Percentiles rank a stretch among this genome's conserved stretches.
These are phyloP conservation scores for Lucifuga dentata DNA, from an alignment of 2,113 vertebrate genomes.

Conservation along the genomic window DNA sequence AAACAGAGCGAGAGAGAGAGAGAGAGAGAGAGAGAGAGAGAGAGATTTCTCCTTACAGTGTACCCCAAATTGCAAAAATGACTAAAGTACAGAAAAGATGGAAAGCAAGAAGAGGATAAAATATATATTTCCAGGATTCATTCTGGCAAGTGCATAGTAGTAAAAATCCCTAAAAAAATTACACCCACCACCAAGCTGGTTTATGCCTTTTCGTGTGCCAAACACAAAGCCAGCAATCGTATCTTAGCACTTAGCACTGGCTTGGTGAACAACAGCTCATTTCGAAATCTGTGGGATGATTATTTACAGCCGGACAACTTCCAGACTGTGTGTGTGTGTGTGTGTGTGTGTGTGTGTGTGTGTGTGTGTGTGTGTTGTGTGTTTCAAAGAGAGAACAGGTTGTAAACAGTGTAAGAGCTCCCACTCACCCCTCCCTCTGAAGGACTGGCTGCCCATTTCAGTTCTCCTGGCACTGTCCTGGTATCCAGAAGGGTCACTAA, in stretches of 20 bases:
- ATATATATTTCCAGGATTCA: slow-evolving; percentile 52
- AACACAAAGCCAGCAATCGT: slow-evolving; percentile 70
- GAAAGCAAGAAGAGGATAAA: slow-evolving; percentile 40
- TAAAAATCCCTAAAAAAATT: slow-evolving; percentile 61
- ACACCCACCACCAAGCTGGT: slow-evolving; percentile 81
- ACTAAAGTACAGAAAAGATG: slow-evolving; percentile 36
- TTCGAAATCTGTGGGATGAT: slow-evolving; percentile 76
- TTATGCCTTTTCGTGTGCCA: slow-evolving; percentile 66
- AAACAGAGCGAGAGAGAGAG: slow-evolving; percentile 46
- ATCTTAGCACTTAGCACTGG: slow-evolving; percentile 73
- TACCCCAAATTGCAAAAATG: slow-evolving; percentile 2
- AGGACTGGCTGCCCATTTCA: slow-evolving; percentile 97
- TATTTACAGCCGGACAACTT: slow-evolving; percentile 61
- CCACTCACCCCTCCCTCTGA: slow-evolving; percentile 98
- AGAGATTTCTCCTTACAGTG: slow-evolving; percentile 32
- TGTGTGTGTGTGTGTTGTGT: slow-evolving; percentile 35
- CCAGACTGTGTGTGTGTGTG: slow-evolving; percentile 47
- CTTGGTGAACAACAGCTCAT: slow-evolving; percentile 76
- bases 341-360: slow-evolving; percentile 18
- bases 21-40: not conserved
- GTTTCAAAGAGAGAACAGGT: slow-evolving; percentile 62
- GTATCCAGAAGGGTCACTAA: slow-evolving; percentile 97
- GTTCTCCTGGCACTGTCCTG: slow-evolving; percentile 95
- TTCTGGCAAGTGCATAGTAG: slow-evolving; percentile 61
- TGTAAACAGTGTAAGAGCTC: slow-evolving; percentile 63